Evolutionary conservation across 2,888 invertebrate species (phyloP).

Genomic region (Cyclophora punctaria): DNA sequence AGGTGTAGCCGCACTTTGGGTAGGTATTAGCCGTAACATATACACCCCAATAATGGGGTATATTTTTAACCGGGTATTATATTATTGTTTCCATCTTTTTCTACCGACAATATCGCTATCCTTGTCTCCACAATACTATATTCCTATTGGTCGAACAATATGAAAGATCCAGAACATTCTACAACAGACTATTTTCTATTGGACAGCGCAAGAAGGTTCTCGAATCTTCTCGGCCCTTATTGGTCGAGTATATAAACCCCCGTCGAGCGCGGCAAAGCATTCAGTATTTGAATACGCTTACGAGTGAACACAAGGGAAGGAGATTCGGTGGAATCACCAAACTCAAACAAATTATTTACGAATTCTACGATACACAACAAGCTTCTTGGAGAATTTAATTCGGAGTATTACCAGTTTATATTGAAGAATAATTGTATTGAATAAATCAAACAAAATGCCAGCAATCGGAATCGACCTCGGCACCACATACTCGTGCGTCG

Average conservation of each 20-base stretch:
- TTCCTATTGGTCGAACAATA: conserved; percentile 28
- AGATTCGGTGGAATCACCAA: conserved; percentile 26
- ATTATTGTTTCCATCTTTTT: conserved; percentile 19
- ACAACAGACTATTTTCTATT: conserved; percentile 28
- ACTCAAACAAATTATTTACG: conserved; percentile 20
- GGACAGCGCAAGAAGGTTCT: conserved; percentile 30
- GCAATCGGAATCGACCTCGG: conserved; percentile 80
- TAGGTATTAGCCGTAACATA: too few relatives aligned
- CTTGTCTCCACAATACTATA: conserved; percentile 13
- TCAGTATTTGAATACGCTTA: conserved; percentile 48
- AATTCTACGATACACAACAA: conserved; percentile 5
- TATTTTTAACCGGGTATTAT: conserved; percentile 17
- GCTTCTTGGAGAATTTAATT: conserved; percentile 1
- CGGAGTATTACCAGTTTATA: conserved; percentile 1
- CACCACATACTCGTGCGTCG: conserved; percentile 91
- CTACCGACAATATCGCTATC: conserved; percentile 14
- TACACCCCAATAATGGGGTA: too few relatives aligned
- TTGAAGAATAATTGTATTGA: conserved; percentile 5
- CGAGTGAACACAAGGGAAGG: conserved; percentile 29
- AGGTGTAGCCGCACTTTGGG: too few relatives aligned
- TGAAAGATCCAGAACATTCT: conserved; percentile 36
- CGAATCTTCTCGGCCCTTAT: conserved; percentile 43
- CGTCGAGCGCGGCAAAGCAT: conserved; percentile 44
- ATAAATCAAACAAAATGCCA: conserved; percentile 40
- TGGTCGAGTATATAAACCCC: conserved; percentile 41